phyloP scores from a whole-genome alignment of 1,140 invertebrate species.

The Heliconius nattereri region DNA sequence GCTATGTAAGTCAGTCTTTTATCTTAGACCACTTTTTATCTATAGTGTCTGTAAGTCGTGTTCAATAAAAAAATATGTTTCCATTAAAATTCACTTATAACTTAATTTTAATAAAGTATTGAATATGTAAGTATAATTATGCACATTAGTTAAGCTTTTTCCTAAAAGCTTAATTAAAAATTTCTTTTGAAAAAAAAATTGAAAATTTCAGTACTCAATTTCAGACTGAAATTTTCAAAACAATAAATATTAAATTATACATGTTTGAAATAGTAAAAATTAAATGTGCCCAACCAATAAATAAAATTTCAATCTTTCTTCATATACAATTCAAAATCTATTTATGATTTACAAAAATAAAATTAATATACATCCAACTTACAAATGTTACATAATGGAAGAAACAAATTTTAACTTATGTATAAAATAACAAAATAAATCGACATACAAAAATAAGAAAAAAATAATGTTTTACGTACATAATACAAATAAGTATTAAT shows the following conservation, averaged over 20 bases:
- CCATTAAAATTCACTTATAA: no score
- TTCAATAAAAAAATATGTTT: no score
- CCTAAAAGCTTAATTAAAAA: no score
- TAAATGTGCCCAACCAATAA: not conserved
- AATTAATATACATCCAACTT: conserved; percentile 9
- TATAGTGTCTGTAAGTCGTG: no score
- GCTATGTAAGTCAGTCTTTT: no score
- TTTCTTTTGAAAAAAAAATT: no score
- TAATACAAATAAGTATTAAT: not conserved
- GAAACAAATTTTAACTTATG: conserved; percentile 9
- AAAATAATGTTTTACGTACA: not conserved
- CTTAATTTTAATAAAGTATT: no score
- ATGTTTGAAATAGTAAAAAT: not conserved
- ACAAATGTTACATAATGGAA: conserved; percentile 7
- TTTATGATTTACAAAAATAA: conserved; percentile 7
- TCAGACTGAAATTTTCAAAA: not conserved
- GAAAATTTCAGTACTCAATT: no score
- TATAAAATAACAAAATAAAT: conserved; percentile 23
- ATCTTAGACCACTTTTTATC: no score
- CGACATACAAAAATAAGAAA: conserved; percentile 25
- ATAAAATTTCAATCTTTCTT: not conserved
- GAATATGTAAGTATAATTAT: no score
- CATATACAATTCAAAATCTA: not conserved
- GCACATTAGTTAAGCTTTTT: no score
- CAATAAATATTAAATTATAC: not conserved